Conservation (phyloP, 2,888 invertebrate genomes). For the Ferrisia virgata region DNA sequence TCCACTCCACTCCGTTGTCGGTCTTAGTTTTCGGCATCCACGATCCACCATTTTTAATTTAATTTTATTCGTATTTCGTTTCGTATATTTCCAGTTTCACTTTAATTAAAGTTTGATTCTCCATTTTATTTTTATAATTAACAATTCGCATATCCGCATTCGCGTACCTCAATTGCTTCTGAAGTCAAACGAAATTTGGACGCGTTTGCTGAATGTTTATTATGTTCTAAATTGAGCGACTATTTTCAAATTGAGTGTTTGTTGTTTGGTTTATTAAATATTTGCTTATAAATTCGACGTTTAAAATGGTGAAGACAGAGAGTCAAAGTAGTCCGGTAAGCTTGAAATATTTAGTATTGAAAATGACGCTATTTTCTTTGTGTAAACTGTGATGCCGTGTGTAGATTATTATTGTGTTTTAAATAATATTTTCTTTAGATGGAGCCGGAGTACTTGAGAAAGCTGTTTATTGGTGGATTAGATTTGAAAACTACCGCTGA, state of each 20-base stretch:
- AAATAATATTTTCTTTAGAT: conserved; percentile 50
- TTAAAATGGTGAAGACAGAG: background rate
- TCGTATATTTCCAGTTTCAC: too few relatives aligned
- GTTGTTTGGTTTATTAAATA: background rate
- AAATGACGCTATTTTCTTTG: too few relatives aligned
- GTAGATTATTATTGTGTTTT: conserved; percentile 38
- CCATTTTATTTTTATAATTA: background rate
- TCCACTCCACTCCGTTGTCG: too few relatives aligned
- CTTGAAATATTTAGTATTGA: too few relatives aligned
- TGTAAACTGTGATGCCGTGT: background rate
- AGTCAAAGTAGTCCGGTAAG: background rate
- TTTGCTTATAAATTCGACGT: background rate
- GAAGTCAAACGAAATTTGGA: background rate
- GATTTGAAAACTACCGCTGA: conserved; percentile 94
- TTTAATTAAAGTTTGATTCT: too few relatives aligned
- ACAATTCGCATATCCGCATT: too few relatives aligned
- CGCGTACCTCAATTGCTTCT: background rate
- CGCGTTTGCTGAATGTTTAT: background rate
- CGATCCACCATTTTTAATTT: too few relatives aligned
- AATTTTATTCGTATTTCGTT: too few relatives aligned
- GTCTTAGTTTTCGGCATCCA: too few relatives aligned
- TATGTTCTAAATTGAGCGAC: background rate
- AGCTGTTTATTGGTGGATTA: conserved; percentile 91
- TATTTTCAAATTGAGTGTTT: too few relatives aligned
- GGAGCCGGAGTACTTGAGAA: conserved; percentile 80